phyloP scores from a whole-genome alignment of 2,888 invertebrate genomes.

The Geophilus truncorum region DNA sequence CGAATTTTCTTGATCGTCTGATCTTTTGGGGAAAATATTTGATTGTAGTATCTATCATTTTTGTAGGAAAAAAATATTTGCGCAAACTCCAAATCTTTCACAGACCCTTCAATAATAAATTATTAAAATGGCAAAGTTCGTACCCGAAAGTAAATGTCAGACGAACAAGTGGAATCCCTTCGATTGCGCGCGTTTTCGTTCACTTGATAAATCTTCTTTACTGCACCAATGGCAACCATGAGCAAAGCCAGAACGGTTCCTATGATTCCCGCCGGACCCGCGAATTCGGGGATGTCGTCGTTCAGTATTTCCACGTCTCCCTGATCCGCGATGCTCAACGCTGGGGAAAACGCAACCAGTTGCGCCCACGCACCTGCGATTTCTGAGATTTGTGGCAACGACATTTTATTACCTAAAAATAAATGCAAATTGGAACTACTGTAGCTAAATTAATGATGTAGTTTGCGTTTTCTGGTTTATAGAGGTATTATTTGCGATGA shows the following conservation, averaged over 20 bases:
- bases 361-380: slow-evolving; percentile 33
- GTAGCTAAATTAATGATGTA: too few relatives aligned
- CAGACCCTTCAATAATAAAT: too few relatives aligned
- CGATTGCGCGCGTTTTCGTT: not conserved
- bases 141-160: not conserved
- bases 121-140: too few relatives aligned
- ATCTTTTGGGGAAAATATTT: too few relatives aligned
- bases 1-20: too few relatives aligned
- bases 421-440: too few relatives aligned
- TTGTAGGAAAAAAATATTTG: too few relatives aligned
- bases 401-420: not conserved
- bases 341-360: slow-evolving; percentile 21
- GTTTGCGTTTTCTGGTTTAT: too few relatives aligned
- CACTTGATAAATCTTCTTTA: slow-evolving; percentile 10
- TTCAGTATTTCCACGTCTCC: slow-evolving; percentile 32
- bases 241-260: not conserved
- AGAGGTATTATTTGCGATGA: too few relatives aligned
- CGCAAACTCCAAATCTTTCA: too few relatives aligned
- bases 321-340: not conserved
- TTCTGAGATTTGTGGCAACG: not conserved
- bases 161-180: not conserved
- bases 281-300: slow-evolving; percentile 29
- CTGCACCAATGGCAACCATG: slow-evolving; percentile 27
- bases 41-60: too few relatives aligned
- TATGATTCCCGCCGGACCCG: not conserved